A percentile compares a stretch with the other conserved stretches of the same genome.
These are phyloP conservation scores for Drosophila pegasa DNA, from an alignment of 2,888 invertebrate genomes.

Conservation along the genomic window DNA sequence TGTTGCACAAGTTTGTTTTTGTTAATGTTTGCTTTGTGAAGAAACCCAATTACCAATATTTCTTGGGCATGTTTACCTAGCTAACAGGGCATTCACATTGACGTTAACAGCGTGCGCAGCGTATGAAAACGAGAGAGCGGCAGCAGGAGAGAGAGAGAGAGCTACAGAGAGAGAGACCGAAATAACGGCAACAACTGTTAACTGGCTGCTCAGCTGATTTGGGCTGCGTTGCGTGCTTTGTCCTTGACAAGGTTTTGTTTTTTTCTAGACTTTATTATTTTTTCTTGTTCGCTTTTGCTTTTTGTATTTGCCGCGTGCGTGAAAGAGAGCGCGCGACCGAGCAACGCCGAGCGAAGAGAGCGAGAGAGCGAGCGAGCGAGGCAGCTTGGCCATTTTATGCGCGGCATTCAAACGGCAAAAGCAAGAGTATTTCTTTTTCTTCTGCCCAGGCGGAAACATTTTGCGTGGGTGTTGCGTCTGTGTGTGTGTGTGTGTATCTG, in stretches of 20 bases:
- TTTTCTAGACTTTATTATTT: slow-evolving; percentile 34
- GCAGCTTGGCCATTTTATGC: slow-evolving; percentile 54
- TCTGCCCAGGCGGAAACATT: slow-evolving; percentile 58
- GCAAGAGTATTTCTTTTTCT: slow-evolving; percentile 43
- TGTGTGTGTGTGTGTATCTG: slow-evolving; percentile 11
- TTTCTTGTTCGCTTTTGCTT: slow-evolving; percentile 13
- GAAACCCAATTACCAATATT: slow-evolving; percentile 63
- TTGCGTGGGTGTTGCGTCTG: slow-evolving; percentile 39
- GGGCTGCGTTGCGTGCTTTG: slow-evolving; percentile 67
- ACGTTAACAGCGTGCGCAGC: slow-evolving; percentile 51
- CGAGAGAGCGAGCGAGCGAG: slow-evolving; percentile 36
- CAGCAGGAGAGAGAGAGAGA: slow-evolving; percentile 1
- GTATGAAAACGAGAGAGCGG: slow-evolving; percentile 12
- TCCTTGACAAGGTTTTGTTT: slow-evolving; percentile 82
- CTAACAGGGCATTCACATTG: slow-evolving; percentile 32
- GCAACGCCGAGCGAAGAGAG: slow-evolving; percentile 3
- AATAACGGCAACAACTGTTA: slow-evolving; percentile 28
- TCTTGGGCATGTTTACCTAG: slow-evolving; percentile 44
- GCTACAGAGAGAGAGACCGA: slow-evolving; percentile 8
- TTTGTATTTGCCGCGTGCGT: slow-evolving; percentile 16
- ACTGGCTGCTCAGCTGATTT: slow-evolving; percentile 73
- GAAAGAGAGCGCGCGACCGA: slow-evolving; percentile 20
- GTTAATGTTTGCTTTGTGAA: slow-evolving; percentile 27
- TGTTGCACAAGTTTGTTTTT: slow-evolving; percentile 25
- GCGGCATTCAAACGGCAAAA: slow-evolving; percentile 67